Percentiles rank a stretch among this genome's conserved stretches.
These are phyloP conservation scores for Corythaeola cristata DNA, from an alignment of 2,113 vertebrate genomes.

Conservation along the genomic window DNA sequence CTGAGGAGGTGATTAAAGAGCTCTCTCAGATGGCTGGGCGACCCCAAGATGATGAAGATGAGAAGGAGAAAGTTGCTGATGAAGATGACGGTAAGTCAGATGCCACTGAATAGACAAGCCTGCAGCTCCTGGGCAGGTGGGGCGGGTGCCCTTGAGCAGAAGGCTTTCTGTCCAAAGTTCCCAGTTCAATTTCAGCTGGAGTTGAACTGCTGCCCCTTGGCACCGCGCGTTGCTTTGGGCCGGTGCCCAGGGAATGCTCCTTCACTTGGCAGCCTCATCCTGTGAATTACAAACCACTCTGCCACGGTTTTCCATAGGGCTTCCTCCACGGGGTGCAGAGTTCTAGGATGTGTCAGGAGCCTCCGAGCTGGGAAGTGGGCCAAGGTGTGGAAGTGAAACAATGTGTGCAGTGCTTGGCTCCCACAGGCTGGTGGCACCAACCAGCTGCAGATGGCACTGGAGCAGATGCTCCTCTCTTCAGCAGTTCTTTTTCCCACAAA, in stretches of 20 bases:
- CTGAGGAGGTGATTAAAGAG: slow-evolving; percentile 95
- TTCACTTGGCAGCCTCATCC: neutral
- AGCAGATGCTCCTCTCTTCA: neutral
- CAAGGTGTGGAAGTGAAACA: neutral
- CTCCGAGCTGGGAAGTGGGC: neutral
- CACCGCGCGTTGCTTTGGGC: neutral
- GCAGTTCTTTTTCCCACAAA: neutral
- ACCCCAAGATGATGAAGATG: slow-evolving; percentile 84
- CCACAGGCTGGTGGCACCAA: neutral
- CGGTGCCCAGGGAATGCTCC: neutral
- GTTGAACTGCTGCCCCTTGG: neutral
- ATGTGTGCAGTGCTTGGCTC: neutral
- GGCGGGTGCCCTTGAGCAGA: neutral
- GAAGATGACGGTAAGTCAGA: slow-evolving; percentile 92
- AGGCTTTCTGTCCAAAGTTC: neutral
- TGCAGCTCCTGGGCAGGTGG: neutral
- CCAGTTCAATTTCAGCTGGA: neutral
- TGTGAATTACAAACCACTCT: neutral
- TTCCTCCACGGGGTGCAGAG: neutral
- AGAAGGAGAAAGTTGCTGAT: slow-evolving; percentile 91
- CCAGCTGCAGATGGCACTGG: neutral
- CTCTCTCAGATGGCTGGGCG: slow-evolving; percentile 92
- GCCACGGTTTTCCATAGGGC: neutral
- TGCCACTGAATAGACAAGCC: neutral
- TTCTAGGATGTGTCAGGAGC: neutral